Base-by-base conservation (phyloP, 1,140 invertebrate genomes). In the Mya arenaria region DNA sequence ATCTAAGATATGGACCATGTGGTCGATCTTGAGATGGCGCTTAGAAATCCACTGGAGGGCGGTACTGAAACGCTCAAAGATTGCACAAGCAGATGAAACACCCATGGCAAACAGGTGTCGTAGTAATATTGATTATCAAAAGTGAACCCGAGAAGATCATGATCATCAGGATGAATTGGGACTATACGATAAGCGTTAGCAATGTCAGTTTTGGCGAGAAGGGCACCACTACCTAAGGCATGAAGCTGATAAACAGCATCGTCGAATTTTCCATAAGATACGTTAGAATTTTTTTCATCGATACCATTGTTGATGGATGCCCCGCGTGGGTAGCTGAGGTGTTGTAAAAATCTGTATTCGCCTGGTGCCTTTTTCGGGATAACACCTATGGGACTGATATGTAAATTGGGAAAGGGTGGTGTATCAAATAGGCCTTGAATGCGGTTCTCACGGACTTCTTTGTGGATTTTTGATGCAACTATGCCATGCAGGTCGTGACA, bases 71-170 rank as follows among this genome's bases (percentile, higher is more conserved):
- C 63, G 52, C 58, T 84, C 82, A 82, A 86, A 84, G 30, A 82
- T 55, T 5, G 44, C 19, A 60, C 82, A 86, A 32, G 71, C 72
- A 69, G 25, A 68, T 39, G 34, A 58, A 3, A 44, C 13, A 19
- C 82, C 85, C 71, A 86, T 82, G 73, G 73, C 1, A 84, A 56
- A 55, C 41, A 56, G 41, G 62, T 60, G 52, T 86, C 84, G 79
- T 39, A 84, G 30, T 78, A 86, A 58, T 69, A 77, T 17, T 65
- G 4, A 34, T 68, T 19, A 1, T 78, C 56, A 19, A 85, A n/a
- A 6, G 10, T 39, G 72, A 83, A 80, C 34, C 77, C 80, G 15
- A 83, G 41, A 44, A 79, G 62, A 19, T 79, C 62, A 69, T 52
- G 63, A 66, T 80, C 84, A n/a, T 25, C 32, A 1, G 75, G 71